A percentile compares a stretch with the other conserved stretches of the same genome.
Evolutionary conservation across 2,888 invertebrate species (phyloP).

Genomic region (Thera britannica): DNA sequence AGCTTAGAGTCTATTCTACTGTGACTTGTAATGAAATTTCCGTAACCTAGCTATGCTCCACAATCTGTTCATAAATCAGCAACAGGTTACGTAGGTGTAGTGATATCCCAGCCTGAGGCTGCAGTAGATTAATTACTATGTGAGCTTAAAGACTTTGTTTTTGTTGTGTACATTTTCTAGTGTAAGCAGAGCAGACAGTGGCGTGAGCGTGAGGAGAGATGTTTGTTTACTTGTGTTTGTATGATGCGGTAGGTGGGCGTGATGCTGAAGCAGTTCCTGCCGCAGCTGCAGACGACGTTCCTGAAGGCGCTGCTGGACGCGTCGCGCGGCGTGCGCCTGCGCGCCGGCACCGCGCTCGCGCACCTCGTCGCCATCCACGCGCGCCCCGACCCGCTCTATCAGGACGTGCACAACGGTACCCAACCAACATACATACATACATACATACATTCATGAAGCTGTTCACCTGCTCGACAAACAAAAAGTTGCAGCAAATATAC

Average conservation of each 20-base stretch:
- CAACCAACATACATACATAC: not conserved
- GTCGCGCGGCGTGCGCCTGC: constrained; percentile 93
- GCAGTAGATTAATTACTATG: too few species aligned
- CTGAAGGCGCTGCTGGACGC: constrained; percentile 97
- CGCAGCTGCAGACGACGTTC: constrained; percentile 99
- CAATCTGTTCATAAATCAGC: too few species aligned
- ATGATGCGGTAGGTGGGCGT: constrained; percentile 89
- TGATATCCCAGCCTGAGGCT: too few species aligned
- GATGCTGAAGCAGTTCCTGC: constrained; percentile 98
- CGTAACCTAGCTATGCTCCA: too few species aligned
- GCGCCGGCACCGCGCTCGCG: constrained; percentile 94
- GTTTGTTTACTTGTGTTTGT: not conserved
- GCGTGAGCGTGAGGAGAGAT: not conserved
- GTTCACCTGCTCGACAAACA: not conserved
- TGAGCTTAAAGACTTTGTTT: too few species aligned
- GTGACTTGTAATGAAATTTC: too few species aligned
- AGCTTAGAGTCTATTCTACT: too few species aligned
- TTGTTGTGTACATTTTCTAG: too few species aligned
- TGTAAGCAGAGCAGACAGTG: too few species aligned
- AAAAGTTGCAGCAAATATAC: not conserved
- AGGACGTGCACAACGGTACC: constrained; percentile 91
- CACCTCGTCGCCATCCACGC: constrained; percentile 96
- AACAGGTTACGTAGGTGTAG: too few species aligned
- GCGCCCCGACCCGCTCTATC: constrained; percentile 97
- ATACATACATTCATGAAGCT: not conserved